Percentiles rank a stretch among this genome's conserved stretches.
phyloP scores from a whole-genome alignment of 1,140 invertebrate species.

The Panagrolaimus sp. region DNA sequence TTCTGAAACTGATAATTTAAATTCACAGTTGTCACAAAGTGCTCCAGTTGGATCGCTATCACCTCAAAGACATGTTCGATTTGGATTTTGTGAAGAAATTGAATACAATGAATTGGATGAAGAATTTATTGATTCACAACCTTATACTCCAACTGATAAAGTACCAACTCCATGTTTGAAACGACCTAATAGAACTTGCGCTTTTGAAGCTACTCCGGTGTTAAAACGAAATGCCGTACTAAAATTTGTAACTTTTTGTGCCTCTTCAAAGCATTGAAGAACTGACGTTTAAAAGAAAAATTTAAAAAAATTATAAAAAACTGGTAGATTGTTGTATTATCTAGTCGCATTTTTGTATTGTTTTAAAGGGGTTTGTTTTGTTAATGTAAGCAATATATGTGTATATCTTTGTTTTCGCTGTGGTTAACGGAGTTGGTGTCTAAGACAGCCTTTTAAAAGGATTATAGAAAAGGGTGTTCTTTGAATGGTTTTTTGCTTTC shows the following conservation, averaged over 20 bases:
- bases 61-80: slow-evolving; percentile 12
- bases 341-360: too few species aligned
- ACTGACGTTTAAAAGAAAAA: not conserved
- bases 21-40: not conserved
- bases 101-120: slow-evolving; percentile 8
- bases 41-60: not conserved
- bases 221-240: slow-evolving; percentile 10
- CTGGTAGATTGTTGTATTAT: too few species aligned
- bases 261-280: not conserved
- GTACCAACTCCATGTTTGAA: not conserved
- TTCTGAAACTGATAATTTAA: not conserved
- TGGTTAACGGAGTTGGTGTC: too few species aligned
- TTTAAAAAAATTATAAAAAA: not conserved
- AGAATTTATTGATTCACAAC: slow-evolving; percentile 1
- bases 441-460: too few species aligned
- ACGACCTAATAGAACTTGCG: not conserved
- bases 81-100: slow-evolving; percentile 15
- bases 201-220: not conserved
- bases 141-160: slow-evolving; percentile 1
- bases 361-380: too few species aligned
- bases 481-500: too few species aligned
- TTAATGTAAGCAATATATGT: too few species aligned
- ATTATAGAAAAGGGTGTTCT: too few species aligned
- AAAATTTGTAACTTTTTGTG: slow-evolving; percentile 6
- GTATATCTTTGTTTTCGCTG: too few species aligned